These are phyloP conservation scores for Apostichopus leukothele DNA, from an alignment of 53 echinoderm and acorn worm species.

Conservation along the genomic window DNA sequence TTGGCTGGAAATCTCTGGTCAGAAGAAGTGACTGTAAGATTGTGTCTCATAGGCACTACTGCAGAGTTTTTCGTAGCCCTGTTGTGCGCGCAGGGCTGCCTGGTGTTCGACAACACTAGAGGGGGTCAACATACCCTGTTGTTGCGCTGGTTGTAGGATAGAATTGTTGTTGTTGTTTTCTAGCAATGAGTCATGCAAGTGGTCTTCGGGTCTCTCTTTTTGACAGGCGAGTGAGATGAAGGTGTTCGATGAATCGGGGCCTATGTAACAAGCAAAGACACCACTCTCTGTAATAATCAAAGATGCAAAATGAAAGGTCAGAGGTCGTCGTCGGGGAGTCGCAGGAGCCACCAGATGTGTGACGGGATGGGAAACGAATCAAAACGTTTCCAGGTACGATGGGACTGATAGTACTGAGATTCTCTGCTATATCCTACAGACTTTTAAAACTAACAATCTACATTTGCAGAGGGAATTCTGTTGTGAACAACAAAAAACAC, in stretches of 20 bases:
- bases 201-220: slow-evolving; percentile 13
- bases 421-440: too few species aligned
- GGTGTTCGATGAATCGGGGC: slow-evolving; percentile 37
- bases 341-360: too few species aligned
- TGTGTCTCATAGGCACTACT: slow-evolving; percentile 26
- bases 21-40: slow-evolving; percentile 50
- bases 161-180: slow-evolving; percentile 31
- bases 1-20: neutral
- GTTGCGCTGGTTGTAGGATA: neutral
- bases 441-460: too few species aligned
- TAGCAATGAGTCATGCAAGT: slow-evolving; percentile 9
- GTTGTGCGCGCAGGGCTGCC: slow-evolving; percentile 19
- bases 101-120: slow-evolving; percentile 45
- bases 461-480: too few species aligned
- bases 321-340: too few species aligned
- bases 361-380: too few species aligned
- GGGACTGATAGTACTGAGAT: too few species aligned
- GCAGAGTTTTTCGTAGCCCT: slow-evolving; percentile 35
- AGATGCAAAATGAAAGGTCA: slow-evolving; percentile 14
- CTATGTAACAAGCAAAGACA: neutral
- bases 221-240: slow-evolving; percentile 32
- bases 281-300: slow-evolving; percentile 33
- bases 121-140: neutral
- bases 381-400: too few species aligned
- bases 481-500: too few species aligned